Base-by-base conservation (phyloP, 2,113 vertebrate species). In the Leucopsar rothschildi region DNA sequence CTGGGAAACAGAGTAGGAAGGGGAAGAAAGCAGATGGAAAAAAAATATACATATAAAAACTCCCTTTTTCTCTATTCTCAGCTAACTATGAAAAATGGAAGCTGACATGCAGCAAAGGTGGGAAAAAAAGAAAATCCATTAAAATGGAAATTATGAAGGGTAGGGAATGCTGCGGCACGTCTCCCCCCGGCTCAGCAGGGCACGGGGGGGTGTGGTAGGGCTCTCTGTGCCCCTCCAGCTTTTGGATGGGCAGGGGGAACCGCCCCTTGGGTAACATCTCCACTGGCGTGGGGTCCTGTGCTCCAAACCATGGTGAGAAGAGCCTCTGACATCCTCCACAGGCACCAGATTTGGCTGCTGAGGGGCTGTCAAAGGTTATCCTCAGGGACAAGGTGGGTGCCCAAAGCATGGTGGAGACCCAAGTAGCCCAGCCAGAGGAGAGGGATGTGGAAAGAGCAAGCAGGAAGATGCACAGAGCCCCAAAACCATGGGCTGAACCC, bases 11-110 rank as follows among this genome's bases (percentile, higher is more conserved):
- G 65, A 82, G 84, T 60, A 3, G 55, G 69, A 87, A 68, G 66
- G 81, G 81, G 80, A 65, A 69, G 57, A 91, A 96, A 92, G 88
- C 89, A 97, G 94, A 96, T 86, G 90, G 90, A 45, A 82, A 71
- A 73, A 33, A 64, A 29, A 16, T 9, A 75, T 11, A 88, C 35
- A 53, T 78, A 76, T 23, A 72, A 37, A 75, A 78, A 35, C 53
- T 90, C 56, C 65, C 65, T 92, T 83, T 59, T 91, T 73, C 90
- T 96, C 60, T 86, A 70, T 81, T 93, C 89, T 95, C 75, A 68
- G 91, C 92, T 95, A 95, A 92, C 73, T 92, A 91, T 95, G 91
- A 96, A 91, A 96, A 95, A 95, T 92, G 94, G 91, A 89, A 95
- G 93, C 94, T 95, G 94, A 90, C 92, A 94, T 63, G 63, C 78